phyloP scores from a whole-genome alignment of 2,797 vertebrate species.

The Moxostoma hubbsi region DNA sequence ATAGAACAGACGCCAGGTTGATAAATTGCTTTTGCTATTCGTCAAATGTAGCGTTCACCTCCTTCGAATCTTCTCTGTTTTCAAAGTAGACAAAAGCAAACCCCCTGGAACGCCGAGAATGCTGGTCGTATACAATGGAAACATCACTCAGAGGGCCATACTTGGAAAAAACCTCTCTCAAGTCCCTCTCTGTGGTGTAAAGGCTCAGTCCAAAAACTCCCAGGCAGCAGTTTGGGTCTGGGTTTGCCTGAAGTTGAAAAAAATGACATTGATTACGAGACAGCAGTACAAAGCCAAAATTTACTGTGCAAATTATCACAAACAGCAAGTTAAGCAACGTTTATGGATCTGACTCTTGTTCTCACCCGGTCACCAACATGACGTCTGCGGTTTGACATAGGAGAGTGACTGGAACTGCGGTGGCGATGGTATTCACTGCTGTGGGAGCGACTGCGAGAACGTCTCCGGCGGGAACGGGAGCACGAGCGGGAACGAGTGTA shows the following conservation, averaged over 20 bases:
- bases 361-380: slow-evolving; percentile 93
- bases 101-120: slow-evolving; percentile 92
- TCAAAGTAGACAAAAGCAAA: slow-evolving; percentile 98
- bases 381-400: slow-evolving; percentile 94
- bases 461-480: slow-evolving; percentile 86
- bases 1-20: no score
- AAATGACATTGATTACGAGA: not conserved
- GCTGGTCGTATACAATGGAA: slow-evolving; percentile 93
- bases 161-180: slow-evolving; percentile 95
- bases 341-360: not conserved
- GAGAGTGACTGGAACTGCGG: slow-evolving; percentile 91
- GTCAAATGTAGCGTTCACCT: slow-evolving; percentile 73
- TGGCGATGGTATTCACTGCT: slow-evolving; percentile 88
- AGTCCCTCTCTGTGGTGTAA: slow-evolving; percentile 93
- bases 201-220: slow-evolving; percentile 96
- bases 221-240: slow-evolving; percentile 93
- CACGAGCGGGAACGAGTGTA: slow-evolving; percentile 89
- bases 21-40: not conserved
- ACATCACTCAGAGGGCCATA: slow-evolving; percentile 92
- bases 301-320: not conserved
- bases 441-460: slow-evolving; percentile 89
- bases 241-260: slow-evolving; percentile 83
- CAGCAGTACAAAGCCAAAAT: not conserved
- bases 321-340: not conserved
- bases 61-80: slow-evolving; percentile 89